Evolutionary conservation across 2,113 vertebrate genomes (phyloP), one percentile per base, ranked within the genome.

Genomic region (Scalopus aquaticus): DNA sequence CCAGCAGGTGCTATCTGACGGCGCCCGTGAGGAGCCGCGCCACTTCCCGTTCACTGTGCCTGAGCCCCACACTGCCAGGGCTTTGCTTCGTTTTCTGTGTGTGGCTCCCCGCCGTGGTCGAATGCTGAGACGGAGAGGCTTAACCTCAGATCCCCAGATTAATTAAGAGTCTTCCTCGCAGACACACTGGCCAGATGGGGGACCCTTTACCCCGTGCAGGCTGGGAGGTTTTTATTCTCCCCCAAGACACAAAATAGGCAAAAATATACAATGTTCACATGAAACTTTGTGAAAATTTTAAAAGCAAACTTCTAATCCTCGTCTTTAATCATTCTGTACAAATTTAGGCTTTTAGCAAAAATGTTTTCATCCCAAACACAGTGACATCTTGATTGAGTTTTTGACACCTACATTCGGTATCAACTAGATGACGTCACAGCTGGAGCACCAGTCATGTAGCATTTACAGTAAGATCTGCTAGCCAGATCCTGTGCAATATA

Each of bases 201-300:
- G n/a, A 46, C 30, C 28, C 4, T 64, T 32, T 69, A 19, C 32
- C 32, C 54, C 37, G 5, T 35, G 30, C 6, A 54, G 37, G 17
- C 42, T 64, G 19, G 77, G 35, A 37, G 6, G 4, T 26, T 28
- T 81, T 44, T 51, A 70, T 58, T 32, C 16, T 60, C 46, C 80
- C 46, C 13, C 15, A 88, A n/a, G 30, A 65, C 78, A 79, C 37
- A 70, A 49, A 73, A 65, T 8, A 65, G 76, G 92, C 11, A 92
- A 49, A 37, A 56, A 56, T 26, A 65, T 35, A 0, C 1, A n/a
- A 70, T 70, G 26, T 51, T 28, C 17, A 10, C 8, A 1, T 35
- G 70, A 90, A 26, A 87, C n/a, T 87, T n/a, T n/a, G 74, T 74
- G 16, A 46, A 30, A 64, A 20, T 10, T 84, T 84, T 95, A 88